Base-by-base conservation (phyloP, 1,140 invertebrate genomes). In the Physella acuta region DNA sequence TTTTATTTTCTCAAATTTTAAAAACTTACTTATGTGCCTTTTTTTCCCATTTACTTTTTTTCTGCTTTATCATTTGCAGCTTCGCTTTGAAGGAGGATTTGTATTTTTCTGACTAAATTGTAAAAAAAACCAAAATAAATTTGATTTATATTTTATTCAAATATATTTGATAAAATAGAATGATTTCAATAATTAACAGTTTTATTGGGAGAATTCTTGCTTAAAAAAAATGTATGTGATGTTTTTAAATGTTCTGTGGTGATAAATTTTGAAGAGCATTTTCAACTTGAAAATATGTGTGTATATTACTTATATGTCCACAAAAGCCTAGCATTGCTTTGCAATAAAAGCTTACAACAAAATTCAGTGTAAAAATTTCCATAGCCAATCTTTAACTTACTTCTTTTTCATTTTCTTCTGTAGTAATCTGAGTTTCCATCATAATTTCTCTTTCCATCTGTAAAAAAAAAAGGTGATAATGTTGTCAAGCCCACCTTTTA, bases 21-120 rank as follows among this genome's bases (percentile, higher is more conserved):
- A 14, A 14, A 14, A 60, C 58, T 30, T 60, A 60, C 58, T 60
- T 31, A 60, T 60, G 28, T 24, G 73, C 73, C 67, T 79, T 79
- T 60, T 71, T 75, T 61, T 82, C 81, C 80, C 80, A 82, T 53
- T 78, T 71, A 49, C 75, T 75, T 3, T 78, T 71, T 68, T 77
- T 72, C 44, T 81, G 73, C 44, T 75, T 78, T 33, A 84, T 53
- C 5, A 73, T 75, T 30, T 67, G 73, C 37, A 78, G 58, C 64
- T 83, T 84, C 39, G 55, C 20, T 17, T 51, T 30, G 24, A 30
- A 60, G 1, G 55, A n/a, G 34, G 37, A 62, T 62, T 34, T 78
- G 61, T 53, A 73, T 72, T 76, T 74, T 64, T 72, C 70, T 55
- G 74, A 71, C 70, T 65, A 52, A 72, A 73, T 70, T 44, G 39